Percentiles rank a stretch among this genome's conserved stretches.
These are phyloP conservation scores for Pristionchus fissidentatus DNA, from an alignment of 2,888 invertebrate species.

Conservation along the genomic window DNA sequence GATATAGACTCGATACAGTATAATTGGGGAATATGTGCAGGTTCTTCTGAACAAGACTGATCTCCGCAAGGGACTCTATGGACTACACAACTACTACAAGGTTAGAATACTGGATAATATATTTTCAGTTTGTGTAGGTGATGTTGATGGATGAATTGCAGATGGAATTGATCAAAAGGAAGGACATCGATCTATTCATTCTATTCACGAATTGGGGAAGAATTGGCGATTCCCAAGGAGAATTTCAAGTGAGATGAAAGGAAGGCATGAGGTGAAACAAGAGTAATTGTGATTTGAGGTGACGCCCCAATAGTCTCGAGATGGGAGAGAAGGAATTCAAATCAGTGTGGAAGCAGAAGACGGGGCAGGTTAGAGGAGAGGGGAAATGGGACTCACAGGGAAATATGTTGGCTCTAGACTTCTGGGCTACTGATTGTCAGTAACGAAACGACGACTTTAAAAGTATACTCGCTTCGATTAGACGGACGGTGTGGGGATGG, in stretches of 20 bases:
- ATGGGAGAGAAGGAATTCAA: constrained; percentile 79
- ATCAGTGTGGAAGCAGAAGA: constrained; percentile 78
- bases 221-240: constrained; percentile 76
- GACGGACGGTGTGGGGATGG: no score
- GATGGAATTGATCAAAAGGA: constrained; percentile 78
- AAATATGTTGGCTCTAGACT: no score
- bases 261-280: background rate
- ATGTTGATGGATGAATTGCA: no score
- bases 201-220: constrained; percentile 80
- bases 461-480: no score
- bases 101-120: no score
- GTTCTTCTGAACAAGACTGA: constrained; percentile 52
- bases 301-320: constrained; percentile 77
- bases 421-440: no score
- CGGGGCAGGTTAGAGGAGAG: constrained; percentile 78
- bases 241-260: constrained; percentile 49
- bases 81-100: constrained; percentile 80
- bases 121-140: no score
- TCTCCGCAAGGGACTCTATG: constrained; percentile 74
- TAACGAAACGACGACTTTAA: no score
- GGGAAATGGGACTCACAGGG: no score
- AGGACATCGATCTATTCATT: constrained; percentile 77
- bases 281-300: constrained; percentile 76
- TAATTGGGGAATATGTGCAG: no score
- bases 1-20: no score